These are phyloP conservation scores for Eulimnadia texana DNA, from an alignment of 1,140 invertebrate species.

Conservation along the genomic window DNA sequence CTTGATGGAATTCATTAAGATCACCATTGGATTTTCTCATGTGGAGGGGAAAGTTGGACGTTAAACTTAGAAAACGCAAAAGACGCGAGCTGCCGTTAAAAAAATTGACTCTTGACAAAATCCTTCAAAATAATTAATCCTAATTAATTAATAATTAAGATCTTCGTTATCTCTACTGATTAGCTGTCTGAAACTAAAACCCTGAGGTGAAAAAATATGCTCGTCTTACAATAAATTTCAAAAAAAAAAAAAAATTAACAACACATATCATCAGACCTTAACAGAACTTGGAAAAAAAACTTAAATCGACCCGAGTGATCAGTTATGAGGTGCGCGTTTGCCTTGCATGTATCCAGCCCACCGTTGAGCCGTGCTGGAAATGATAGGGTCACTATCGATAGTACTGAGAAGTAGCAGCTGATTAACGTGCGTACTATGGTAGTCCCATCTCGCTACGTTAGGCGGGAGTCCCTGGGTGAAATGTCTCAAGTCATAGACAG, in stretches of 20 bases:
- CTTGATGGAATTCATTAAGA: background rate
- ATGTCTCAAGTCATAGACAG: slow-evolving; percentile 92
- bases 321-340: slow-evolving; percentile 84
- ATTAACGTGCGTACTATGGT: slow-evolving; percentile 96
- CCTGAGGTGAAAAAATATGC: too few species aligned
- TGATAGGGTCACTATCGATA: slow-evolving; percentile 68
- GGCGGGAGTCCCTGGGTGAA: slow-evolving; percentile 71
- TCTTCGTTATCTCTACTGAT: background rate
- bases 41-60: background rate
- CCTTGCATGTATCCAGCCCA: slow-evolving; percentile 95
- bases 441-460: slow-evolving; percentile 88
- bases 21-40: background rate
- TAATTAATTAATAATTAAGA: background rate
- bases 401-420: slow-evolving; percentile 79
- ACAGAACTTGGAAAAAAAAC: background rate
- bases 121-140: background rate
- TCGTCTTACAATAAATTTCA: too few species aligned
- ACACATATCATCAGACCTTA: background rate
- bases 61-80: background rate
- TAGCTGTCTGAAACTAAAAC: too few species aligned
- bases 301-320: slow-evolving; percentile 22
- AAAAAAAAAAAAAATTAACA: too few species aligned
- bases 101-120: background rate
- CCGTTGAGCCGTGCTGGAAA: slow-evolving; percentile 68
- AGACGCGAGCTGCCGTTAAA: background rate